Evolutionary conservation across 1,140 invertebrate genomes (phyloP), one percentile per base, ranked within the genome.

Genomic region (Helicorthomorpha holstii): DNA sequence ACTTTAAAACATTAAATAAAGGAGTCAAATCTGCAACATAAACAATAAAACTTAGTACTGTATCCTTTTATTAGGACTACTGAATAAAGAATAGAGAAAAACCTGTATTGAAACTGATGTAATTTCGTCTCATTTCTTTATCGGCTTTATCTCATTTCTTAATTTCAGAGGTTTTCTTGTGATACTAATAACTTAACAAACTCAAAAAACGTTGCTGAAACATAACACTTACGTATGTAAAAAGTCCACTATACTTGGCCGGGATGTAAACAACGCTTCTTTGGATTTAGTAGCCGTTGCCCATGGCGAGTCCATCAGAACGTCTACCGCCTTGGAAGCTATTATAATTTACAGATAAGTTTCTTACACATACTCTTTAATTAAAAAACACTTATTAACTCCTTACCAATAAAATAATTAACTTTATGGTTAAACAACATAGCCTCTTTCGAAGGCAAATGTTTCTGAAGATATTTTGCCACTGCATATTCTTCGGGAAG

Each of bases 391-490:
- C 16, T 34, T 34, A 7, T 34, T 16, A 27, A n/a, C 44, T 29
- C 58, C 63, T 63, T 75, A 81, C 89, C 89, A 58, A 88, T 89
- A 60, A 98, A 98, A 71, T 96, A 95, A 66, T 94, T 84, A 0
- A 98, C 93, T 71, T 91, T 85, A 67, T 97, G 92, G 60, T 87
- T 86, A 44, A 91, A 73, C 64, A 96, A 92, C 69, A 91, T 96
- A 0, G 90, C 93, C 64, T 89, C 90, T 68, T 95, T 95, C 4
- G 80, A 84, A 16, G 86, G 90, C 16, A 92, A 81, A 70, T 94
- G 92, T 55, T 85, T 84, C 47, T 85, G 81, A 43, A 98, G 70
- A 83, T 88, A 96, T 68, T 92, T 93, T 0, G 90, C 92, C 23
- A 97, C 76, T 0, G 79, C 76, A 69, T 92, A 93, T 67, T 97